Percentiles rank a stretch among this genome's conserved stretches.
phyloP scores from a whole-genome alignment of 2,797 vertebrate genomes.

The Alfaro cultratus region DNA sequence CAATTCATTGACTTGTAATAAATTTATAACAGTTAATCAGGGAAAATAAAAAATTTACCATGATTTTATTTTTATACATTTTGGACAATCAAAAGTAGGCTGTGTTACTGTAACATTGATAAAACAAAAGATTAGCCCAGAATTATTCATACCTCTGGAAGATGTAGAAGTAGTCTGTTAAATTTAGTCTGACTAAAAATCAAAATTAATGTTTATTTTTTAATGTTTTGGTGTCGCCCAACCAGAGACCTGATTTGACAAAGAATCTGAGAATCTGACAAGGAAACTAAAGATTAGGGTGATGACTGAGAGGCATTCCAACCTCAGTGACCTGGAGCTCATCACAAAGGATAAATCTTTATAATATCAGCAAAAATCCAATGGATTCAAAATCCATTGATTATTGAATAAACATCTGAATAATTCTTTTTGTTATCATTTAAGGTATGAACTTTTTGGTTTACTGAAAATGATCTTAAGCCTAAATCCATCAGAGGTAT shows the following conservation, averaged over 20 bases:
- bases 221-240: background rate
- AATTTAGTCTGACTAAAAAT: background rate
- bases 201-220: background rate
- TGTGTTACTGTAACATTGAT: background rate
- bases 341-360: background rate
- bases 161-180: background rate
- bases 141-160: background rate
- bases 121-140: background rate
- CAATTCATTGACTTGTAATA: background rate
- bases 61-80: background rate
- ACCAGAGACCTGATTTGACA: background rate
- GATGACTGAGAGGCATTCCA: background rate
- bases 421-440: conserved; percentile 43
- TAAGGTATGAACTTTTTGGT: background rate
- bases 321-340: background rate
- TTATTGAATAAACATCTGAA: background rate
- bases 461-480: background rate
- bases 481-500: background rate
- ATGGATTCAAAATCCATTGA: too few relatives aligned
- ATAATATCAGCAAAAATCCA: background rate
- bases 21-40: background rate
- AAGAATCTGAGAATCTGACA: background rate
- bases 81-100: background rate
- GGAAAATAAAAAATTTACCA: background rate
- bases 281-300: background rate